Base-by-base conservation (phyloP, 2,113 vertebrate genomes). In the Caracal caracal region DNA sequence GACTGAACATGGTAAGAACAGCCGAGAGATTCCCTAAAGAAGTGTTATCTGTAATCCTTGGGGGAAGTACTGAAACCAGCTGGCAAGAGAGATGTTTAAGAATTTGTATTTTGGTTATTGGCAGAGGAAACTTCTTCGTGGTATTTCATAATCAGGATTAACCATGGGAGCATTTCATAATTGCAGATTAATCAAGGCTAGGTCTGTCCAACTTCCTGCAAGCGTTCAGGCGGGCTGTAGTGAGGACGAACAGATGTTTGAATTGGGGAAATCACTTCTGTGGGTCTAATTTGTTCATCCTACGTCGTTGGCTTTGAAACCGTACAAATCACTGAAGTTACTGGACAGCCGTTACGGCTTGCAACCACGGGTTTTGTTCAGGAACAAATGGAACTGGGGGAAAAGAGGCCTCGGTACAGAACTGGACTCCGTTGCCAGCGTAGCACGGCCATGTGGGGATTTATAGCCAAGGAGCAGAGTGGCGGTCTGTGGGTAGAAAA, bases 1-100 rank as follows among this genome's bases (percentile, higher is more conserved):
- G 73, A 95, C 70, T 95, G n/a, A 98, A 98, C 70, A 98, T 97
- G 99, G 98, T 99, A 98, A 43, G 99, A 93, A 93, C 56, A 93
- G 35, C 53, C 90, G 87, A 37, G 10, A 24, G 56, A 97, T 94
- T 30, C 75, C n/a, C 75, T 95, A 37, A 71, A 78, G 81, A 87
- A 40, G 49, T 71, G 7, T 92, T 71, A 43, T 80, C 71, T 81
- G 4, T 80, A 17, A 75, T 10, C 17, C 96, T 70, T 93, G 40
- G 71, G 68, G 66, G 17, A 93, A 79, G 9, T 79, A 85, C 51
- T 89, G 10, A 83, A 86, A 73, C 0, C 12, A 76, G 28, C 65
- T 53, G 78, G 19, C 16, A 37, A 65, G 47, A 63, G 75, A 65
- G 24, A 40, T 26, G 87, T 89, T 96, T 37, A 84, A 94, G 73